Percentiles rank a stretch among this genome's conserved stretches.
Conservation (phyloP, 2,113 vertebrate species). For the Nothoprocta perdicaria region DNA sequence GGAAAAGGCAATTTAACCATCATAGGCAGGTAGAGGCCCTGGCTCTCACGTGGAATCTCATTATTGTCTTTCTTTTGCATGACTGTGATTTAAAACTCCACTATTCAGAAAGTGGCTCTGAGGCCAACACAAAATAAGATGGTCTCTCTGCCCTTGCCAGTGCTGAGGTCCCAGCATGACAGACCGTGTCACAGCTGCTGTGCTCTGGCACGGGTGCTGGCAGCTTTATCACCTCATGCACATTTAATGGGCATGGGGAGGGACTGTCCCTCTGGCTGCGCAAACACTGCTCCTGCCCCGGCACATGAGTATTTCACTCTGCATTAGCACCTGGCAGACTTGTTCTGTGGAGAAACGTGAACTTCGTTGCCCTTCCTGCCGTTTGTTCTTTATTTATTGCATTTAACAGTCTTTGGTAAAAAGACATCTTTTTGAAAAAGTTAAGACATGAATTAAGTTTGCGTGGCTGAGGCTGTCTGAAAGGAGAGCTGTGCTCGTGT, state of each 20-base stretch:
- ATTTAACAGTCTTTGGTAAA: not conserved
- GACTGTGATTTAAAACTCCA: not conserved
- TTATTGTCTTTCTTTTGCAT: conserved; percentile 3
- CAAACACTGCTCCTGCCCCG: not conserved
- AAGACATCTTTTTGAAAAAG: not conserved
- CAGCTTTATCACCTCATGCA: not conserved
- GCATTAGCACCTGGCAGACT: fast-evolving
- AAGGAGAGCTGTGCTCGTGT: not conserved
- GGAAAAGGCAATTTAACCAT: conserved; percentile 58
- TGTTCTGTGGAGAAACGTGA: not conserved
- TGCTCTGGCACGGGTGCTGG: not conserved
- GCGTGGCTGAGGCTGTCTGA: not conserved
- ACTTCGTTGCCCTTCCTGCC: not conserved
- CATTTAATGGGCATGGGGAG: not conserved
- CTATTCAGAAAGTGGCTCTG: not conserved
- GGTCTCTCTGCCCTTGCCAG: not conserved
- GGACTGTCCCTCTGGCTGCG: no score
- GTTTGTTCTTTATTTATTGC: not conserved
- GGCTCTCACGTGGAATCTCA: conserved; percentile 39
- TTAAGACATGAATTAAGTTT: not conserved
- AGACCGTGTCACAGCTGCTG: not conserved
- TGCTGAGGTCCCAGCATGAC: not conserved
- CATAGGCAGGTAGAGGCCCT: conserved; percentile 6
- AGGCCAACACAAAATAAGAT: not conserved
- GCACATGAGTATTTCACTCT: not conserved